A percentile compares a stretch with the other conserved stretches of the same genome.
Conservation (phyloP, 2,888 invertebrate species). For the Drosophila fungiperda region DNA sequence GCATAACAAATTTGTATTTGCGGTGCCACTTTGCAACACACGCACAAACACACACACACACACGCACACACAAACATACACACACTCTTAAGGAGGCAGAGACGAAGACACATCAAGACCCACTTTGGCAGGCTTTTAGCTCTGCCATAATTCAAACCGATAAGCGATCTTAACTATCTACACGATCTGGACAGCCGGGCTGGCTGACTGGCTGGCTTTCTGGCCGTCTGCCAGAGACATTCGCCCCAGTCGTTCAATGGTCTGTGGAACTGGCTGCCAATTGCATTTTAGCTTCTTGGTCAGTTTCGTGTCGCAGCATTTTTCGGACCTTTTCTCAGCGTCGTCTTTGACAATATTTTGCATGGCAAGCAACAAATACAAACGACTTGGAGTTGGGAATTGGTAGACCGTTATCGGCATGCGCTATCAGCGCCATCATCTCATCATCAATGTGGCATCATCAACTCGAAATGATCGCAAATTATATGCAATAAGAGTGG, state of each 20-base stretch:
- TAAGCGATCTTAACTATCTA: slow-evolving; percentile 81
- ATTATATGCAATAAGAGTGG: slow-evolving; percentile 72
- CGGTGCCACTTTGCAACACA: slow-evolving; percentile 20
- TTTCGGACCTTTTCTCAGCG: slow-evolving; percentile 4
- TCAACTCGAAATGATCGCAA: slow-evolving; percentile 80
- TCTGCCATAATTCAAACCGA: slow-evolving; percentile 78
- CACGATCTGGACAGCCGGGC: slow-evolving; percentile 73
- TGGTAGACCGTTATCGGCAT: slow-evolving; percentile 62
- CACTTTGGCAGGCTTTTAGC: slow-evolving; percentile 78
- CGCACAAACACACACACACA: slow-evolving; percentile 7
- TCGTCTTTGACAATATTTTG: slow-evolving; percentile 67
- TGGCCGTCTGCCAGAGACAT: slow-evolving; percentile 20
- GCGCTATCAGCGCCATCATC: slow-evolving; percentile 76
- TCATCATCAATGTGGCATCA: slow-evolving; percentile 78
- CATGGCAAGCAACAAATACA: slow-evolving; percentile 44
- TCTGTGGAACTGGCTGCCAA: slow-evolving; percentile 42
- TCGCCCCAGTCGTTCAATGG: slow-evolving; percentile 20
- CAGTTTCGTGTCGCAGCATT: slow-evolving; percentile 28
- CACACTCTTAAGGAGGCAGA: background rate
- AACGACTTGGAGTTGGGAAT: slow-evolving; percentile 1
- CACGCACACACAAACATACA: background rate
- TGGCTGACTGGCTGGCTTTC: background rate
- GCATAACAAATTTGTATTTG: slow-evolving; percentile 62
- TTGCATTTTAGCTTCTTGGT: slow-evolving; percentile 61
- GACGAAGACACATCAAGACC: slow-evolving; percentile 38